Base-by-base conservation (phyloP, 2,888 invertebrate genomes). In the Drosophila sordidapex region DNA sequence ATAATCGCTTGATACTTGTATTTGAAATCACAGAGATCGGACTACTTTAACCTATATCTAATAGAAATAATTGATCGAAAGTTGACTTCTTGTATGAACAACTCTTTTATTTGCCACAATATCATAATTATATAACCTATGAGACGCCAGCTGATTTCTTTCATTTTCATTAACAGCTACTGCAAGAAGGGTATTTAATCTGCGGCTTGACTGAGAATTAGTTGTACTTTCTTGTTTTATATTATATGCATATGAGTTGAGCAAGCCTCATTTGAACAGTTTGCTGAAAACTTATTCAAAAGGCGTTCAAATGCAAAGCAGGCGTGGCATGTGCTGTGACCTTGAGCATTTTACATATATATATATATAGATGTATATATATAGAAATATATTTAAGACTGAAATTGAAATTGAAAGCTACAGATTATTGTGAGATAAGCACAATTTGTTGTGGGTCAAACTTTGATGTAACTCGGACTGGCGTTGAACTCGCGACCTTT, bases 181-280 rank as follows among this genome's bases (percentile, higher is more conserved):
- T 15, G 7, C 8, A 25, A 4, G 25, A 15, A 54, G 36, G 18
- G 38, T 56, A 56, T 56, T 7, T n/a, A 56, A 13, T 5, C n/a
- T 38, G 13, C 27, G 38, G 7, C 18, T 18, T 27, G 25, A 8
- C 1, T 31, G 10, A 21, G 8, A 15, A 15, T 10, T 15, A 10
- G 1, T 35, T 33, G 15, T 3, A 25, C 46, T 46, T 53, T 46
- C 35, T 54, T 25, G 35, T 54, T 33, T 31, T 54, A 11, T 54
- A 11, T 18, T 35, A 36, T 35, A 53, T 25, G 27, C 18, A 59
- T 82, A 63, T 60, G 65, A 70, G 68, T 58, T 64, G 69, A 58
- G 51, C 52, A 73, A 74, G 66, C 65, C 40, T 59, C 70, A 74
- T 46, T 70, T 67, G 46, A 69, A 57, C 69, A 67, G 59, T 36